Evolutionary conservation across 2,888 invertebrate species (phyloP), one percentile per base, ranked within the genome.

Genomic region (Trichacis sp.): DNA sequence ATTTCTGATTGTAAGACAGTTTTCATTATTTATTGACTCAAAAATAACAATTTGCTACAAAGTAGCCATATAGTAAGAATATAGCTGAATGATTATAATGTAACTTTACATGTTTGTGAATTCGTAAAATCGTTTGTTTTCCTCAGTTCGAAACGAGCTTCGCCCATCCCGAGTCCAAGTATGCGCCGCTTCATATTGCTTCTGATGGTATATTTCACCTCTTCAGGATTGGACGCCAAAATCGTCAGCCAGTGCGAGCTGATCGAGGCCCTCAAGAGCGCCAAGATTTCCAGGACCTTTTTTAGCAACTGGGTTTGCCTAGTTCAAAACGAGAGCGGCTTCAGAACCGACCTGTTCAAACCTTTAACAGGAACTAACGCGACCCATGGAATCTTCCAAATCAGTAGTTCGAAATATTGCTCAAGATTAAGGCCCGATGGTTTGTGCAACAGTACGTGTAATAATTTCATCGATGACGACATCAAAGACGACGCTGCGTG

Each of bases 391-490:
- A 57, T 82, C 38, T 85, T 87, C 45, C 89, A 93, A 88, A 91
- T 93, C 66, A 91, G 88, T 81, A 91, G 89, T 80, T 88, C 87
- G 70, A 90, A 90, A 42, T 92, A 90, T 88, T 93, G 93, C 78
- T 87, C 87, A 65, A 88, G 88, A 65, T 90, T 89, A 6, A 85
- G 88, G 33, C 86, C 86, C 63, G 92, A 92, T 2, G 92, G 92
- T 1, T 81, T 87, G 38, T 93, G 93, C 83, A 89, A 88, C 73
- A 87, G 89, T 75, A 90, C 89, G 76, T 93, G 93, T 81, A 91
- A 92, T 88, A 90, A 80, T 29, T 82, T 83, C 43, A 52, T 69
- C 6, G 50, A 82, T 42, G 81, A 83, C 46, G 65, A 83, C 24
- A 81, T 84, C 8, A 62, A 71, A 33, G 82, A 84, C 17, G 84